Base-by-base conservation (phyloP, 2,888 invertebrate species). In the Drosophila pseudotakahashii region DNA sequence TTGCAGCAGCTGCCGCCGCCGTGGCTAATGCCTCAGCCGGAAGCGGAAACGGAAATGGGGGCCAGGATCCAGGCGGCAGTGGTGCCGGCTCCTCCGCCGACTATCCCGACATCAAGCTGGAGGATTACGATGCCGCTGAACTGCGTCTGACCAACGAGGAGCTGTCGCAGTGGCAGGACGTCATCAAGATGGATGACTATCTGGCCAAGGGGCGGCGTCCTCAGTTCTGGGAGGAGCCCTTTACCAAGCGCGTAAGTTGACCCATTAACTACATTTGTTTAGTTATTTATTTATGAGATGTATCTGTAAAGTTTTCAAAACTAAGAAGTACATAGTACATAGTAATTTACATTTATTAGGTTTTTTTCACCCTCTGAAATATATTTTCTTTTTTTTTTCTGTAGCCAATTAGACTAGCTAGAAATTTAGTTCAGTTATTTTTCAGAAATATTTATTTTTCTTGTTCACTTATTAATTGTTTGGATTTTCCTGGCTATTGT, bases 181-280 rank as follows among this genome's bases (percentile, higher is more conserved):
- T 97, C 42, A 94, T 97, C 66, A 97, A 96, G 91, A 95, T 97
- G 94, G 96, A 96, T 90, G 97, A 97, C 88, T 97, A 97, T 89
- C 92, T 97, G 72, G 95, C 96, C 83, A 96, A 96, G 82, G 97
- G 97, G 2, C 93, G 97, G 36, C 93, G 97, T 55, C 97, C 97
- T 68, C 97, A 97, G 92, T 98, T 97, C 92, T 98, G 97, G 97
- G 97, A 97, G 90, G 97, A 97, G 91, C 95, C 96, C 48, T 97
- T 97, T 88, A 97, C 97, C 34, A 96, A 96, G 91, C 93, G 97
- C 89, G 95, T 92, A 81, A 78, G 30, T 26, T 26, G 6, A 26
- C 0, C 5, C 6, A 5, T 26, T 6, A 26, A 26, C 2, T 26
- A 6, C 2, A 26, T 26, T 26, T 1, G 2, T 6, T 26, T 26